A percentile compares a stretch with the other conserved stretches of the same genome.
Conservation (phyloP, 1,140 invertebrate genomes). For the Neodiprion lecontei region DNA sequence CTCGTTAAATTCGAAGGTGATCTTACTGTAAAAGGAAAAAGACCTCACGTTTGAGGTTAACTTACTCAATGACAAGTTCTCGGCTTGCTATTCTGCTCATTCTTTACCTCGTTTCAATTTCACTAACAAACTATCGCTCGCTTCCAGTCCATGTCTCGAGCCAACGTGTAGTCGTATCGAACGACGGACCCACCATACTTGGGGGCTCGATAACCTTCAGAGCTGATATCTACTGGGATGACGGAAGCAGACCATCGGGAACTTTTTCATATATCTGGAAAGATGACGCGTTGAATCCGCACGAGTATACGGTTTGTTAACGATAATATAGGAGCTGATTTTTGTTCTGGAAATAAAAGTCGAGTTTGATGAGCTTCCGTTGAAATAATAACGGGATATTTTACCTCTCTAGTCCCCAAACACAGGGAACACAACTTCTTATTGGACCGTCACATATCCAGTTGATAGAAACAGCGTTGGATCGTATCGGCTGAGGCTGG, state of each 20-base stretch:
- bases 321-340: not conserved
- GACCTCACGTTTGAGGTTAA: too few relatives aligned
- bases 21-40: too few relatives aligned
- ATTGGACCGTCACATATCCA: constrained; percentile 69
- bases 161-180: constrained; percentile 43
- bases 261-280: constrained; percentile 61
- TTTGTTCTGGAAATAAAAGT: too few relatives aligned
- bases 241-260: constrained; percentile 50
- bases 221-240: constrained; percentile 62
- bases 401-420: too few relatives aligned
- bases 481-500: constrained; percentile 68
- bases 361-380: too few relatives aligned
- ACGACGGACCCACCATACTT: constrained; percentile 69
- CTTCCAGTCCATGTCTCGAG: not conserved
- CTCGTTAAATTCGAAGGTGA: too few relatives aligned
- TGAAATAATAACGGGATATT: too few relatives aligned
- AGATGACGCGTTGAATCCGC: constrained; percentile 65
- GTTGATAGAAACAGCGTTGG: constrained; percentile 62
- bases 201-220: constrained; percentile 71
- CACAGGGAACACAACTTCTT: constrained; percentile 47
- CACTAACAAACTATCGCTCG: too few relatives aligned
- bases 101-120: too few relatives aligned
- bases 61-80: too few relatives aligned
- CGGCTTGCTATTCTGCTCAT: too few relatives aligned
- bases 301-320: constrained; percentile 58